Evolutionary conservation across 2,797 vertebrate species (phyloP), one percentile per base, ranked within the genome.

Genomic region (Odontamblyopus lacepedii): DNA sequence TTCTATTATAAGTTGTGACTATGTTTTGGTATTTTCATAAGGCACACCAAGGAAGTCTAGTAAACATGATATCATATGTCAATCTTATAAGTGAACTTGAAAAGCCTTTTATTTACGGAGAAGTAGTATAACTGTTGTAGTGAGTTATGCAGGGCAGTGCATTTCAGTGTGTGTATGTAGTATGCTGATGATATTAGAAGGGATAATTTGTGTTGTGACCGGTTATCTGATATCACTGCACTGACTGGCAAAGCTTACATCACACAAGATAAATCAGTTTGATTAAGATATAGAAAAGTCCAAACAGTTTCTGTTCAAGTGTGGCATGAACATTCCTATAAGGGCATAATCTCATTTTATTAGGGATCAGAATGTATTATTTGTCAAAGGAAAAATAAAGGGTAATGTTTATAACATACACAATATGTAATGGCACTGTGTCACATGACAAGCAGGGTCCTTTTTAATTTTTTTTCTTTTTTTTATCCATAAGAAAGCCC

Each of bases 121-220:
- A 51, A 38, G 32, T 3, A 13, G 4, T 5, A 61, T 51, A 5
- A 26, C 6, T 38, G 30, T 41, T 59, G 23, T 11, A 27, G 35
- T 8, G 2, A 19, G 51, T 15, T 38, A 59, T 44, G 67, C 55
- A 59, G 27, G 9, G n/a, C 67, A 59, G 26, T 59, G 55, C 27
- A 57, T 32, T 26, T 68, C 35, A 13, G 32, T 57, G 51, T 26
- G 30, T 55, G 66, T 27, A 59, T 57, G 35, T 69, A 66, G 67
- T 26, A 57, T 38, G 30, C 51, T 69, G 55, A 69, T 69, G 67
- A 69, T 68, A 68, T 69, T 57, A 44, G 32, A 35, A 16, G 23
- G 32, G 55, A 59, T 27, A 7, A 56, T 56, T 56, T 59, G 67
- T 69, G 55, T 59, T 69, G 55, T 69, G 67, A 59, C 67, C 32